Percentiles rank a stretch among this genome's conserved stretches.
These are phyloP conservation scores for Gonioctena quinquepunctata DNA, from an alignment of 1,140 invertebrate species.

Conservation along the genomic window DNA sequence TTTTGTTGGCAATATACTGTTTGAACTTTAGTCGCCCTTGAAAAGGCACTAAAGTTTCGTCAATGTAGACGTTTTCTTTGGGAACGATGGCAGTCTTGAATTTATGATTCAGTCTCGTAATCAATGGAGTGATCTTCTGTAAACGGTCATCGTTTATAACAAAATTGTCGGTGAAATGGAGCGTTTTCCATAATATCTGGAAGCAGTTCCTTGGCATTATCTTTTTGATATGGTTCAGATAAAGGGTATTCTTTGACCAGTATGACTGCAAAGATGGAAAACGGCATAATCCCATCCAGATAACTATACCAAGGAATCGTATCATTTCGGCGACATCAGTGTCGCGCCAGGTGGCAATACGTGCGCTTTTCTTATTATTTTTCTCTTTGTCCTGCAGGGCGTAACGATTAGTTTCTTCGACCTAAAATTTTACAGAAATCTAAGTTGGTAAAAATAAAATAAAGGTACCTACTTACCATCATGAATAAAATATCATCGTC, in stretches of 20 bases:
- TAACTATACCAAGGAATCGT: not conserved
- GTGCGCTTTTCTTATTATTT: too few species aligned
- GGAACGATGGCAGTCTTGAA: constrained; percentile 26
- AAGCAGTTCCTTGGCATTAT: constrained; percentile 41
- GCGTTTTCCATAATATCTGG: constrained; percentile 34
- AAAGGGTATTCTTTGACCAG: constrained; percentile 26
- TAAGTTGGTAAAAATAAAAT: too few species aligned
- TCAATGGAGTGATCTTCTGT: constrained; percentile 34
- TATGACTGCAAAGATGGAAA: constrained; percentile 17
- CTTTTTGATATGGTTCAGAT: constrained; percentile 24
- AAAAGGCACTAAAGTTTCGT: constrained; percentile 48
- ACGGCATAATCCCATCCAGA: constrained; percentile 15
- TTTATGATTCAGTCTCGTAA: constrained; percentile 24
- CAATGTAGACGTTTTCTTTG: constrained; percentile 28
- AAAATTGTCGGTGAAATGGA: constrained; percentile 40
- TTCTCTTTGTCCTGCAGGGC: not conserved
- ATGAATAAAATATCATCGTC: not conserved
- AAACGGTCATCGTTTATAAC: constrained; percentile 28
- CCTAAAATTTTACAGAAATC: too few species aligned
- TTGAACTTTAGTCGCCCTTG: constrained; percentile 51
- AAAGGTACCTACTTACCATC: too few species aligned
- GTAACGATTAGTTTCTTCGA: not conserved
- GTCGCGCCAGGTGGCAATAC: not conserved
- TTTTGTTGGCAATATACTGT: constrained; percentile 52
- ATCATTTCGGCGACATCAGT: not conserved